Evolutionary conservation across 2,113 vertebrate species (phyloP).

Genomic region (Dipodomys spectabilis): DNA sequence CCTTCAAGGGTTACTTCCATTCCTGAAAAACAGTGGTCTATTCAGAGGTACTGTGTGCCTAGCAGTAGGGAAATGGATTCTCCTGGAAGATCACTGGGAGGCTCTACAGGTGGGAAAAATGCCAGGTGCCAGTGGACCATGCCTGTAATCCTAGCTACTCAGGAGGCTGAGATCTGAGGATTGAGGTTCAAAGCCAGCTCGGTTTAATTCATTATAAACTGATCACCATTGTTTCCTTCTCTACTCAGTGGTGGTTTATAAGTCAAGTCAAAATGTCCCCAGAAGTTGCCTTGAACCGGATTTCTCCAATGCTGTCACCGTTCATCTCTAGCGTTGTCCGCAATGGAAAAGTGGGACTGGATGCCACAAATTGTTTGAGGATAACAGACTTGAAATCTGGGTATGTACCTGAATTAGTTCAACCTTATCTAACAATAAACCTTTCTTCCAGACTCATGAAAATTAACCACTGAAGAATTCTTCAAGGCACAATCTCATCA

Average conservation of each 20-base stretch:
- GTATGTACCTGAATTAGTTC: constrained; percentile 85
- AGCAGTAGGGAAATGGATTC: not conserved
- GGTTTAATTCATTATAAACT: constrained; percentile 30
- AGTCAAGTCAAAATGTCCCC: constrained; percentile 93
- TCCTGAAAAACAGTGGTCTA: not conserved
- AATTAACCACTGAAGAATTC: not conserved
- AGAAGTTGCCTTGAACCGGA: constrained; percentile 95
- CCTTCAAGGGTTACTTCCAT: not conserved
- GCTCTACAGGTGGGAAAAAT: not conserved
- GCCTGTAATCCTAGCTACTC: no score
- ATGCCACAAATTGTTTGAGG: constrained; percentile 96
- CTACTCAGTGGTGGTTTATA: constrained; percentile 71
- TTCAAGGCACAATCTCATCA: constrained; percentile 27
- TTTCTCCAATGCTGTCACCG: constrained; percentile 94
- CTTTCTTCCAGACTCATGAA: not conserved
- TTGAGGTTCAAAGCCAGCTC: no score
- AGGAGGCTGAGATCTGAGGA: no score
- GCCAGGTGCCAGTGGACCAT: no score
- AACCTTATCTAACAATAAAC: not conserved
- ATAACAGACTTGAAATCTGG: constrained; percentile 99
- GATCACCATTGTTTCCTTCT: constrained; percentile 62
- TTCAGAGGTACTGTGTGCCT: not conserved
- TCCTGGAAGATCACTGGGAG: not conserved
- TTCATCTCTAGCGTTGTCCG: constrained; percentile 95
- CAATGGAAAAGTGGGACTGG: constrained; percentile 96